Conservation (phyloP, 92 coral and sea anemone genomes). For the Palythoa grandiflora region DNA sequence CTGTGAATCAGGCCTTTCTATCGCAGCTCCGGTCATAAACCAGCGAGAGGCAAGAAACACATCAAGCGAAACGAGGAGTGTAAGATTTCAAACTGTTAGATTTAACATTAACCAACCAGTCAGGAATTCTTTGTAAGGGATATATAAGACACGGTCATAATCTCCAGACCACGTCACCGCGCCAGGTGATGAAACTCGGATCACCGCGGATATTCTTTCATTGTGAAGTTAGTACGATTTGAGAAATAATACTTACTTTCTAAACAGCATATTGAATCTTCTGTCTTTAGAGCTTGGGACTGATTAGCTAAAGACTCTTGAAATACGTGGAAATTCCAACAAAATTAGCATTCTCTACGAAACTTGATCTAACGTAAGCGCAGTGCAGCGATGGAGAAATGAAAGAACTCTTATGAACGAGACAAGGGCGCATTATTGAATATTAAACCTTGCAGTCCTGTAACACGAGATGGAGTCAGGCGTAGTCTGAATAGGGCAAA, state of each 20-base stretch:
- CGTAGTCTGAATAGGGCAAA: neutral
- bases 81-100: conserved; percentile 39
- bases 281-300: neutral
- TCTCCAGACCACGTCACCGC: neutral
- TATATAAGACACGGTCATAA: conserved; percentile 25
- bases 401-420: conserved; percentile 33
- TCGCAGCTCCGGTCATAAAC: neutral
- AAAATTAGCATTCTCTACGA: conserved; percentile 24
- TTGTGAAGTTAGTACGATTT: neutral
- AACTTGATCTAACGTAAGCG: conserved; percentile 38
- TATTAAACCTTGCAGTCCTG: conserved; percentile 9
- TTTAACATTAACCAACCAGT: conserved; percentile 43
- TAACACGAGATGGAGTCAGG: conserved; percentile 37
- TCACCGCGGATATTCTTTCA: neutral
- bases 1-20: conserved; percentile 12
- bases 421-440: conserved; percentile 43
- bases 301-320: neutral
- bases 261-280: conserved; percentile 10
- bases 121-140: conserved; percentile 39
- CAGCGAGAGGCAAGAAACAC: neutral
- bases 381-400: conserved; percentile 13
- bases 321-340: neutral
- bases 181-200: conserved; percentile 15
- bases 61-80: conserved; percentile 35
- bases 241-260: conserved; percentile 26